A percentile compares a stretch with the other conserved stretches of the same genome.
phyloP scores from a whole-genome alignment of 2,113 vertebrate genomes.

The Pelecanus crispus region DNA sequence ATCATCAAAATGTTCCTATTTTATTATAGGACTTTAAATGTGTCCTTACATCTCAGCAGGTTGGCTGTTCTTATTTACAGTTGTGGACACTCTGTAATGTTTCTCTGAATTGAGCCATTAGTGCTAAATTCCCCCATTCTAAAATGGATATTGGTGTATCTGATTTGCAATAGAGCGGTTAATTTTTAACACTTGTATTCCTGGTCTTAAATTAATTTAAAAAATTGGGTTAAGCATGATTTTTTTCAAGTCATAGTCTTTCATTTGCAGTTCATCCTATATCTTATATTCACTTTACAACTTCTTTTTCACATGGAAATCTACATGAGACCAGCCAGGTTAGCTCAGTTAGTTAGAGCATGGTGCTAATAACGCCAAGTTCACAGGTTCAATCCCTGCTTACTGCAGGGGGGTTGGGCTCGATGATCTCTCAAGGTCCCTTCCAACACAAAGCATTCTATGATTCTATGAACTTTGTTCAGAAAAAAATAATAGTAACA shows the following conservation, averaged over 20 bases:
- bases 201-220: background rate
- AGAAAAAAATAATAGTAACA: background rate
- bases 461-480: background rate
- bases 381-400: no score
- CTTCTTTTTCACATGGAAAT: background rate
- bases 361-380: no score
- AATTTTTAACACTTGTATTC: background rate
- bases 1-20: background rate
- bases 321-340: no score
- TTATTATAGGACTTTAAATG: background rate
- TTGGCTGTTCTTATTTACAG: background rate
- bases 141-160: background rate
- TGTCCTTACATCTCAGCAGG: background rate
- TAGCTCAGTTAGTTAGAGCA: no score
- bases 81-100: background rate
- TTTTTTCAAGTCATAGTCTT: background rate
- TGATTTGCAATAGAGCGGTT: background rate
- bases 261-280: background rate
- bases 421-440: no score
- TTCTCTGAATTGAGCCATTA: background rate
- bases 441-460: no score
- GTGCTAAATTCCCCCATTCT: background rate
- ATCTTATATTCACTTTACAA: background rate
- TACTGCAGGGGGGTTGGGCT: no score
- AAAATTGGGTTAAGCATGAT: background rate